These are phyloP conservation scores for Amphipyra tragopoginis DNA, from an alignment of 2,888 invertebrate species.

Conservation along the genomic window DNA sequence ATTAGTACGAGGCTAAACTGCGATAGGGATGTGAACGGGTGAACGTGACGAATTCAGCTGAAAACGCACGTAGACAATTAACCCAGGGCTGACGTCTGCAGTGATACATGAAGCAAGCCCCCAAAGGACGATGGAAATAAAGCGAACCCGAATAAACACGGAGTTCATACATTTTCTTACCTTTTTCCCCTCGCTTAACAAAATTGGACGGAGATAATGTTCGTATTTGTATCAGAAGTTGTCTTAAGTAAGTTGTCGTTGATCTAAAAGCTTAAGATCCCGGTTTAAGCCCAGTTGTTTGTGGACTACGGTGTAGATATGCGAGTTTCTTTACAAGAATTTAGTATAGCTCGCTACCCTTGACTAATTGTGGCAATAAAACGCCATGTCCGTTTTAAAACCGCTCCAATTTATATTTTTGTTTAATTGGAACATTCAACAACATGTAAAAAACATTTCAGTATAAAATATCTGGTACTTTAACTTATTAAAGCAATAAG, in stretches of 20 bases:
- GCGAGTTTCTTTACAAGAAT: conserved; percentile 25
- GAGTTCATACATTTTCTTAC: conserved; percentile 70
- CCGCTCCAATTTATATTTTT: conserved; percentile 10
- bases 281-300: conserved; percentile 40
- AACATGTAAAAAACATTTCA: conserved; percentile 49
- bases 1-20: conserved; percentile 64
- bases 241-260: conserved; percentile 40
- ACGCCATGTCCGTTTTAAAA: conserved; percentile 2
- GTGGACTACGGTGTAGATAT: conserved; percentile 21
- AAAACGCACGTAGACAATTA: conserved; percentile 87
- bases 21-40: conserved; percentile 60
- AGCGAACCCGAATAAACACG: conserved; percentile 77
- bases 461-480: conserved; percentile 57
- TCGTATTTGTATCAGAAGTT: conserved; percentile 56
- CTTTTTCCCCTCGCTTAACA: conserved; percentile 62
- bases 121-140: conserved; percentile 72
- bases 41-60: conserved; percentile 83
- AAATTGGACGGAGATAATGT: conserved; percentile 63
- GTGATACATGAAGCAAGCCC: conserved; percentile 77
- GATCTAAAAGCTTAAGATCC: conserved; percentile 46
- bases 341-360: neutral
- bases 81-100: conserved; percentile 81
- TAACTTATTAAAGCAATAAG: conserved; percentile 63
- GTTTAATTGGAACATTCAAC: conserved; percentile 36
- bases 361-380: neutral